Evolutionary conservation across 2,888 invertebrate genomes (phyloP).

Genomic region (Lypha dubia): DNA sequence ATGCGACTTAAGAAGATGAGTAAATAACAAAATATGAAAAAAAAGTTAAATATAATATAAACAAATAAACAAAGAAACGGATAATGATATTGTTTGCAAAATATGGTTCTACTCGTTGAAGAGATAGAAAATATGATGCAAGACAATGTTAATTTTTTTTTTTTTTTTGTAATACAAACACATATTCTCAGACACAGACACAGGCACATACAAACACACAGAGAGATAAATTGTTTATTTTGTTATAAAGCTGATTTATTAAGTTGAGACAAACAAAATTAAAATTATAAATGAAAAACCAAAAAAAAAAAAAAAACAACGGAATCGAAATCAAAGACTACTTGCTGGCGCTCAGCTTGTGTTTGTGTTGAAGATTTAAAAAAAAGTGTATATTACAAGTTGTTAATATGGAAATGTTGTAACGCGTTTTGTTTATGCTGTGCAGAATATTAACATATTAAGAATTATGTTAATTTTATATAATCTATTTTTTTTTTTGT

Average conservation of each 20-base stretch:
- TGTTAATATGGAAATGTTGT: slow-evolving; percentile 30
- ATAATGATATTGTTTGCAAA: slow-evolving; percentile 66
- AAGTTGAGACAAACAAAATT: slow-evolving; percentile 65
- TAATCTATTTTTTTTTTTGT: not conserved
- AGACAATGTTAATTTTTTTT: slow-evolving; percentile 21
- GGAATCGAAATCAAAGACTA: slow-evolving; percentile 35
- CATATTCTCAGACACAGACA: not conserved
- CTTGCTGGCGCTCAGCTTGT: slow-evolving; percentile 12
- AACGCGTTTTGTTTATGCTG: slow-evolving; percentile 47
- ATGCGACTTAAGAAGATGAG: slow-evolving; percentile 58
- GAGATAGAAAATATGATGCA: slow-evolving; percentile 3
- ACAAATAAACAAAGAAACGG: slow-evolving; percentile 49
- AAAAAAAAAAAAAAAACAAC: not conserved
- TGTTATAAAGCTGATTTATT: slow-evolving; percentile 72
- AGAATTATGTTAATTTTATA: not conserved
- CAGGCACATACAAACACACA: slow-evolving; percentile 1
- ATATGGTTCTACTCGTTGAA: slow-evolving; percentile 43
- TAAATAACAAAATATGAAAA: slow-evolving; percentile 19
- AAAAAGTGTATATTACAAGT: slow-evolving; percentile 26
- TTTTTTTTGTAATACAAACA: not conserved
- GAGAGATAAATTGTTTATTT: slow-evolving; percentile 64
- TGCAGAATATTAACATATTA: slow-evolving; percentile 61
- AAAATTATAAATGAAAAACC: slow-evolving; percentile 11
- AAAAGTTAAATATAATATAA: slow-evolving; percentile 44
- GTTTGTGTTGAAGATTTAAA: slow-evolving; percentile 24